phyloP scores from a whole-genome alignment of 2,113 vertebrate species.

The Triplophysa siluroides region DNA sequence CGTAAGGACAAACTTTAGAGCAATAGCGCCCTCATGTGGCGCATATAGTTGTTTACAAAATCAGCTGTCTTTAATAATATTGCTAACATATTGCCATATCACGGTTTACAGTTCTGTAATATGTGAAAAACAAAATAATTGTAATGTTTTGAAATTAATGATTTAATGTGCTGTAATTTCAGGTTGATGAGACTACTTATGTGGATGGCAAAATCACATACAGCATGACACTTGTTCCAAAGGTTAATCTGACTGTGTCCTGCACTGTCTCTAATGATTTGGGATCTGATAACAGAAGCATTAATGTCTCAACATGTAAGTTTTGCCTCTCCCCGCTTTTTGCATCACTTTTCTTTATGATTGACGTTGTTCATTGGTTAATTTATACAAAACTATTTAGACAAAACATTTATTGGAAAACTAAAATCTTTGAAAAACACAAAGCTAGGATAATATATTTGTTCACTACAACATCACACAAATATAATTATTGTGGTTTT shows the following conservation, averaged over 20 bases:
- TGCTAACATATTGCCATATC: neutral
- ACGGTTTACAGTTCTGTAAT: neutral
- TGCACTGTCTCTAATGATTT: slow-evolving; percentile 88
- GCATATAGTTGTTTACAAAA: neutral
- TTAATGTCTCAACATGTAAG: slow-evolving; percentile 92
- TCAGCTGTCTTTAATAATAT: neutral
- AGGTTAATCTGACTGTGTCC: slow-evolving; percentile 86
- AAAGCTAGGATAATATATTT: no score
- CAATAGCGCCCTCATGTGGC: slow-evolving; percentile 40
- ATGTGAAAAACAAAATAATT: neutral
- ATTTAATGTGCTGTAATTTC: slow-evolving; percentile 37
- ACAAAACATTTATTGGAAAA: neutral
- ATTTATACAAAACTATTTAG: neutral
- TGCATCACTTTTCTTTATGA: neutral
- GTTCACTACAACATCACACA: no score
- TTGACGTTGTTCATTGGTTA: no score
- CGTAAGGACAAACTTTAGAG: neutral
- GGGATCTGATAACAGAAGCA: slow-evolving; percentile 77
- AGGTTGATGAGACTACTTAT: slow-evolving; percentile 82
- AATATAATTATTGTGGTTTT: no score
- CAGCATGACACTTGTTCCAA: slow-evolving; percentile 84
- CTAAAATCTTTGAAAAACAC: no score
- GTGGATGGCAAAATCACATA: slow-evolving; percentile 83
- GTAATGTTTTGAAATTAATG: neutral
- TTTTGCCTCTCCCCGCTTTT: slow-evolving; percentile 55